These are phyloP conservation scores for Pachyrhynchus sulphureomaculatus DNA, from an alignment of 1,140 invertebrate species.

Conservation along the genomic window DNA sequence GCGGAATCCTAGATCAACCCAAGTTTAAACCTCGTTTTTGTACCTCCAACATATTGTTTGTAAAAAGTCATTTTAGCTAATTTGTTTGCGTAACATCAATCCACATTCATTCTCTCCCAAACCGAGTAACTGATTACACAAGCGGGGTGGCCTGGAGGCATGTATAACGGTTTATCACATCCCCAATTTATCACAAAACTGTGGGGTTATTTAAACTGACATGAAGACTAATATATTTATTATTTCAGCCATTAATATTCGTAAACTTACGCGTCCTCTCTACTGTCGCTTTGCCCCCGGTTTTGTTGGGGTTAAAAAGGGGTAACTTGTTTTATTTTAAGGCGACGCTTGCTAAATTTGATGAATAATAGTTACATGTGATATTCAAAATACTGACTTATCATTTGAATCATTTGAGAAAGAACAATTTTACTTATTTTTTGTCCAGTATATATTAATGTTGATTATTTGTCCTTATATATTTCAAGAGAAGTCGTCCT, in stretches of 20 bases:
- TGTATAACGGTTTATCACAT: slow-evolving; percentile 21
- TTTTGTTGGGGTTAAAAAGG: not conserved
- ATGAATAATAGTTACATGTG: too few relatives aligned
- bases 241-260: slow-evolving; percentile 25
- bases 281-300: not conserved
- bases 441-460: too few relatives aligned
- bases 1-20: too few relatives aligned
- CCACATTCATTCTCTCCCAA: slow-evolving; percentile 8
- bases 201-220: slow-evolving; percentile 23
- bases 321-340: slow-evolving; percentile 1
- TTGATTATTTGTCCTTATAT: too few relatives aligned
- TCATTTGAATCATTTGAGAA: too few relatives aligned
- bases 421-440: too few relatives aligned
- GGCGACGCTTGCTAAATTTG: too few relatives aligned
- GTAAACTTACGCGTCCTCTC: slow-evolving; percentile 1
- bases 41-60: too few relatives aligned
- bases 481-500: too few relatives aligned
- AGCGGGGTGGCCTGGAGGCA: not conserved
- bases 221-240: slow-evolving; percentile 26
- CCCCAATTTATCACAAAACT: slow-evolving; percentile 23
- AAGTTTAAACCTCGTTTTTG: too few relatives aligned
- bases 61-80: too few relatives aligned
- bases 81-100: slow-evolving; percentile 23
- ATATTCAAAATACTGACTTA: too few relatives aligned
- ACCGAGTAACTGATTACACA: slow-evolving; percentile 13